These are phyloP conservation scores for Ataeniobius toweri DNA, from an alignment of 2,797 vertebrate species.

Conservation along the genomic window DNA sequence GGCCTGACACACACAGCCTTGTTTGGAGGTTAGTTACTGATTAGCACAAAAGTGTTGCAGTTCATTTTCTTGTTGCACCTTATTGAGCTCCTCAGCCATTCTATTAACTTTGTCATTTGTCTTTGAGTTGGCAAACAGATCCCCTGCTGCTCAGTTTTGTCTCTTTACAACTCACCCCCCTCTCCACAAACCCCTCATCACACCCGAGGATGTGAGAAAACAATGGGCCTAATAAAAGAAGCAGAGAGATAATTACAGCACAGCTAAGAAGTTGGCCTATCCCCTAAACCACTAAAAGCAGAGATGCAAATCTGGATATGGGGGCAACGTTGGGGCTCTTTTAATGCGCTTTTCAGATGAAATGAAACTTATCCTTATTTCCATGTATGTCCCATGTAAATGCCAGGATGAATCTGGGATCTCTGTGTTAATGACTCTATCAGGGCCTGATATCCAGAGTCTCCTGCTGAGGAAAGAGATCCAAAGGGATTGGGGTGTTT, in stretches of 20 bases:
- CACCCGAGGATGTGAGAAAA: conserved; percentile 72
- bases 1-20: conserved; percentile 60
- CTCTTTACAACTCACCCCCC: conserved; percentile 62
- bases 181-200: conserved; percentile 34
- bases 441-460: conserved; percentile 61
- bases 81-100: conserved; percentile 64
- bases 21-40: conserved; percentile 74
- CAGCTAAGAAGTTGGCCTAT: conserved; percentile 44
- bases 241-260: conserved; percentile 65
- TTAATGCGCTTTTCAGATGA: conserved; percentile 33
- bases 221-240: conserved; percentile 73
- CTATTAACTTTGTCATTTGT: conserved; percentile 69
- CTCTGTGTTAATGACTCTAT: conserved; percentile 77
- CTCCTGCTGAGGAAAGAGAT: conserved; percentile 61
- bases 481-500: conserved; percentile 59
- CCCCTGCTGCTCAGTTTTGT: conserved; percentile 66
- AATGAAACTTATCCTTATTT: conserved; percentile 44
- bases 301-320: conserved; percentile 57
- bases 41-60: conserved; percentile 72
- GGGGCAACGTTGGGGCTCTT: conserved; percentile 42
- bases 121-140: conserved; percentile 69
- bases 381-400: conserved; percentile 39
- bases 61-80: conserved; percentile 71
- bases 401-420: conserved; percentile 67
- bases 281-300: conserved; percentile 46